These are phyloP conservation scores for Echinarachnius parma DNA, from an alignment of 53 echinoderm and acorn worm genomes.

Conservation along the genomic window DNA sequence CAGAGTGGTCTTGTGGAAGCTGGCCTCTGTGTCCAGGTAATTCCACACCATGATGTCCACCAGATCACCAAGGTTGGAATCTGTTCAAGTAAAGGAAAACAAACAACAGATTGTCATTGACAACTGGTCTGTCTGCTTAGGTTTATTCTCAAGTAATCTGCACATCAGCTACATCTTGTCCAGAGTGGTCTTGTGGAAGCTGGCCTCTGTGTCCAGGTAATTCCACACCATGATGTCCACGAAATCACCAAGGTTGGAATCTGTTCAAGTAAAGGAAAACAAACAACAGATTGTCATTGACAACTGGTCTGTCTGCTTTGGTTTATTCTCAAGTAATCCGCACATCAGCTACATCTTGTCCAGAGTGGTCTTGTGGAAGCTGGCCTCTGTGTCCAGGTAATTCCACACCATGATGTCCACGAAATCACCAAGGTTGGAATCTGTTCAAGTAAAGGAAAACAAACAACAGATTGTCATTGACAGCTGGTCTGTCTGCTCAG, in stretches of 20 bases:
- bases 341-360: constrained; percentile 59
- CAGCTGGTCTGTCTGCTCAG: too few species aligned
- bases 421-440: constrained; percentile 57
- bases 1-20: constrained; percentile 49
- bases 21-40: constrained; percentile 40
- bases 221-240: constrained; percentile 93
- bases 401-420: constrained; percentile 93
- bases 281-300: too few species aligned
- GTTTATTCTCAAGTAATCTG: too few species aligned
- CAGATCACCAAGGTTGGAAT: constrained; percentile 57
- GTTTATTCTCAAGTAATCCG: too few species aligned
- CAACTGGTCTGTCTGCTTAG: too few species aligned
- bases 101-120: too few species aligned
- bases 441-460: constrained; percentile 43
- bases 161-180: constrained; percentile 61
- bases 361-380: constrained; percentile 49
- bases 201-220: constrained; percentile 40
- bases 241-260: constrained; percentile 57
- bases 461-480: too few species aligned
- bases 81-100: constrained; percentile 43
- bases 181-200: constrained; percentile 49
- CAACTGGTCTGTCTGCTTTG: too few species aligned
- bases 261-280: constrained; percentile 43
- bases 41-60: constrained; percentile 93
- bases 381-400: constrained; percentile 40